These are phyloP conservation scores for Bovichtus variegatus DNA, from an alignment of 2,797 vertebrate species.

Conservation along the genomic window DNA sequence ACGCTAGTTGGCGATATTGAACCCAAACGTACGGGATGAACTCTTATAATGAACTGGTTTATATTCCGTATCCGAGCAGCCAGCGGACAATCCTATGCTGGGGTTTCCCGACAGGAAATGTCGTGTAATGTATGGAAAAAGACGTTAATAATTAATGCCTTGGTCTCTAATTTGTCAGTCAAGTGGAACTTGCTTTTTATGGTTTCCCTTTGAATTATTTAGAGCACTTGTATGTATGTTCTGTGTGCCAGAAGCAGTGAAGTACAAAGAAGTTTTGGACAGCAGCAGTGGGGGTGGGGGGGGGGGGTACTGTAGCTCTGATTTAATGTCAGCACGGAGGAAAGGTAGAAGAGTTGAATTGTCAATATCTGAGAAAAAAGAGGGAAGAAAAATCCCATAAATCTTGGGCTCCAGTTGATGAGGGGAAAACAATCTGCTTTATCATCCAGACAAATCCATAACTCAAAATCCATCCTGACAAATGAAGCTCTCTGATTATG, in stretches of 20 bases:
- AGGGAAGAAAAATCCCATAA: too few relatives aligned
- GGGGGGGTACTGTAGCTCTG: background rate
- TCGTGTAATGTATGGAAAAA: slow-evolving; percentile 25
- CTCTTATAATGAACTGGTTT: background rate
- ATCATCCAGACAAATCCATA: slow-evolving; percentile 4
- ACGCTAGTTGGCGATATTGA: too few relatives aligned
- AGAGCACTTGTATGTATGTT: slow-evolving; percentile 37
- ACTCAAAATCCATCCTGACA: background rate
- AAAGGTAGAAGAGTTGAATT: slow-evolving; percentile 10
- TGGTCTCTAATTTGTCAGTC: slow-evolving; percentile 23
- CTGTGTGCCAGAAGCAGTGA: background rate
- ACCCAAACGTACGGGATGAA: too few relatives aligned
- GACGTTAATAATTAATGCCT: slow-evolving; percentile 43
- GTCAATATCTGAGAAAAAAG: slow-evolving; percentile 30
- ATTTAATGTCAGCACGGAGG: slow-evolving; percentile 5
- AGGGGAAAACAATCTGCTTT: slow-evolving; percentile 6
- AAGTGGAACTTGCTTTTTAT: slow-evolving; percentile 41
- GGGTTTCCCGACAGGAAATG: slow-evolving; percentile 12
- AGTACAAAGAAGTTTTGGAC: slow-evolving; percentile 29
- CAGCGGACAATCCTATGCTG: background rate
- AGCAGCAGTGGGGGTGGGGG: background rate
- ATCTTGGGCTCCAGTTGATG: slow-evolving; percentile 7
- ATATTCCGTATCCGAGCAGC: background rate
- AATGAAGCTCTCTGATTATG: background rate
- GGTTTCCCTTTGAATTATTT: slow-evolving; percentile 59